phyloP scores from a whole-genome alignment of 2,797 vertebrate genomes.

The Triplophysa yarkandensis region DNA sequence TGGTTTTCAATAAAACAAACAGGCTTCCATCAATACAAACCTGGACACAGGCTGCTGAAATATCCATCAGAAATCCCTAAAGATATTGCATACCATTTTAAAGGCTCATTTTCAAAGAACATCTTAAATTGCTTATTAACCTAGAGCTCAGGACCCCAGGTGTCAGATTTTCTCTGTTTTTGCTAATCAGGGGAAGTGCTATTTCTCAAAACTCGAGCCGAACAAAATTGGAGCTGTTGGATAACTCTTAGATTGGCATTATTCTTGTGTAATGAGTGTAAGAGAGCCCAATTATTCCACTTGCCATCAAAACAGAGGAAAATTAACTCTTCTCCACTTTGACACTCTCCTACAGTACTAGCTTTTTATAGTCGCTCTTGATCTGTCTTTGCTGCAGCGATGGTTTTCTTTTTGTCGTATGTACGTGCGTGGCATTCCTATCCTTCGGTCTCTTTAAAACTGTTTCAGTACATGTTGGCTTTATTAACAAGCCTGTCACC shows the following conservation, averaged over 20 bases:
- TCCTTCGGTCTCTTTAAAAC: conserved; percentile 75
- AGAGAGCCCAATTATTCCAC: conserved; percentile 80
- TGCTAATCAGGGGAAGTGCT: conserved; percentile 67
- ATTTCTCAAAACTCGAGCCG: conserved; percentile 69
- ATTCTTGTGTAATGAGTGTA: conserved; percentile 77
- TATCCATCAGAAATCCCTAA: conserved; percentile 58
- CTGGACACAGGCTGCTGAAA: conserved; percentile 61
- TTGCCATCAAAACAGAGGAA: conserved; percentile 75
- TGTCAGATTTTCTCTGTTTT: conserved; percentile 53
- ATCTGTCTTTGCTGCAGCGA: conserved; percentile 77
- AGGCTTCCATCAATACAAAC: conserved; percentile 58
- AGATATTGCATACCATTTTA: conserved; percentile 64
- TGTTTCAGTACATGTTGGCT: conserved; percentile 67
- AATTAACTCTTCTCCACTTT: conserved; percentile 72
- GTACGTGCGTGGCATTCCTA: conserved; percentile 72
- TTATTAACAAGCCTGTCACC: conserved; percentile 62
- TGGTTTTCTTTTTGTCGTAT: conserved; percentile 63
- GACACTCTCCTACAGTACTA: conserved; percentile 73
- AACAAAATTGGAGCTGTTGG: conserved; percentile 75
- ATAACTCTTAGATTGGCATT: conserved; percentile 74
- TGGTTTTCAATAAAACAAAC: conserved; percentile 37
- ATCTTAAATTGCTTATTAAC: conserved; percentile 69
- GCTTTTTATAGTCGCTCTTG: conserved; percentile 75
- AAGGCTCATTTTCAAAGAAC: conserved; percentile 68
- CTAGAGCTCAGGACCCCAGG: conserved; percentile 65